phyloP scores from a whole-genome alignment of 2,113 vertebrate genomes.

The Peromyscus polionotus region DNA sequence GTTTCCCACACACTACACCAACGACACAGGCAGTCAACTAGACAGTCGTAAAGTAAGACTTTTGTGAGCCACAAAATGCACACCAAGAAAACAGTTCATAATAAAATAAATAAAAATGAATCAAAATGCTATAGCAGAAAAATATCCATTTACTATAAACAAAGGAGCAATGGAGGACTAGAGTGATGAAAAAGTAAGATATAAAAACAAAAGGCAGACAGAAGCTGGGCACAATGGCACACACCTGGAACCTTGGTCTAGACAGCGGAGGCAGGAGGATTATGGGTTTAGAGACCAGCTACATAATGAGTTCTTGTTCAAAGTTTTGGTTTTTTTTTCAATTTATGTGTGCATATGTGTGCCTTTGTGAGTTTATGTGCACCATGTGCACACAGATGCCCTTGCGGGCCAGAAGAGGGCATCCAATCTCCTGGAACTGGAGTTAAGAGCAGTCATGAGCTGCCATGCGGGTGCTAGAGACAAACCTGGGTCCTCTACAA shows the following conservation, averaged over 20 bases:
- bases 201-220: neutral
- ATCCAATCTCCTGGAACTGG: neutral
- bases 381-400: neutral
- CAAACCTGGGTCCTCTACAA: neutral
- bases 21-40: neutral
- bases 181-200: neutral
- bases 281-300: neutral
- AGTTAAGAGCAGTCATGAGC: neutral
- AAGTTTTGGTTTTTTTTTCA: neutral
- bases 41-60: neutral
- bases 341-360: too few species aligned
- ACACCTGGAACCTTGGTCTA: neutral
- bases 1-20: neutral
- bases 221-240: neutral
- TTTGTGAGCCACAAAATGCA: neutral
- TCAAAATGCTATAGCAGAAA: neutral
- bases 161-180: neutral
- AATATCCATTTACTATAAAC: conserved; percentile 6
- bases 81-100: neutral
- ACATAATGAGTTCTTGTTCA: neutral
- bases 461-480: neutral
- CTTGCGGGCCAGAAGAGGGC: neutral
- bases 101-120: neutral
- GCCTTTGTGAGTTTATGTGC: neutral
- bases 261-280: too few species aligned